Base-by-base conservation (phyloP, 2,888 invertebrate genomes). In the Aspidiotus destructor region DNA sequence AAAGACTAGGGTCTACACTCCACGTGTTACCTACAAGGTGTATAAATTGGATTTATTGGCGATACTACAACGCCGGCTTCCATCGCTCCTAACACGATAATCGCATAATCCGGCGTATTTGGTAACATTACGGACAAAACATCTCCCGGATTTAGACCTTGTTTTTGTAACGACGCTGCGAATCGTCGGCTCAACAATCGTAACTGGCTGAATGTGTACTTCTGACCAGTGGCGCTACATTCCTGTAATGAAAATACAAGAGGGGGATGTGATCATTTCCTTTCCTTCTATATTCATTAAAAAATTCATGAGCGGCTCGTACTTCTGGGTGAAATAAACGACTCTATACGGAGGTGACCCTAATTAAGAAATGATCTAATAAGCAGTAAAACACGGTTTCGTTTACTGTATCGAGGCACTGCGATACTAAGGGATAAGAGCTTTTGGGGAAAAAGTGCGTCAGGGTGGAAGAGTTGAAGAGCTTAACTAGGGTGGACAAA, bases 11-110 rank as follows among this genome's bases (percentile, higher is more conserved):
- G 28, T 28, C 28, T 28, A 28, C 28, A 28, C 28, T 28, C 28
- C 48, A 48, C 11, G 11, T 48, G n/a, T 11, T 57, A 73, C 73
- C 74, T 71, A 80, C 80, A 77, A 63, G 74, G 74, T 44, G 86
- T 89, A 74, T 89, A 90, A 70, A 83, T 76, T 0, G 89, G 88
- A 78, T 90, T 91, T 8, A 89, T 80, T 0, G 87, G 85, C 0
- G 89, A 87, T 5, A 86, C 82, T 11, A 84, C 75, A 1, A 86
- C 79, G 0, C 87, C 88, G 57, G 88, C 89, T 73, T 85, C 85
- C 42, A 87, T 74, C 41, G 84, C 80, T 0, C 88, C 90, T 74
- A 88, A 75, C 10, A 83, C 76, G 1, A 84, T 81, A 13, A 89
- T 78, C 0, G 86, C 83, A 74, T 82, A 87, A 77, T 92, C 91